Percentiles rank a stretch among this genome's conserved stretches.
Evolutionary conservation across 1,140 invertebrate species (phyloP).

Genomic region (Mya arenaria): DNA sequence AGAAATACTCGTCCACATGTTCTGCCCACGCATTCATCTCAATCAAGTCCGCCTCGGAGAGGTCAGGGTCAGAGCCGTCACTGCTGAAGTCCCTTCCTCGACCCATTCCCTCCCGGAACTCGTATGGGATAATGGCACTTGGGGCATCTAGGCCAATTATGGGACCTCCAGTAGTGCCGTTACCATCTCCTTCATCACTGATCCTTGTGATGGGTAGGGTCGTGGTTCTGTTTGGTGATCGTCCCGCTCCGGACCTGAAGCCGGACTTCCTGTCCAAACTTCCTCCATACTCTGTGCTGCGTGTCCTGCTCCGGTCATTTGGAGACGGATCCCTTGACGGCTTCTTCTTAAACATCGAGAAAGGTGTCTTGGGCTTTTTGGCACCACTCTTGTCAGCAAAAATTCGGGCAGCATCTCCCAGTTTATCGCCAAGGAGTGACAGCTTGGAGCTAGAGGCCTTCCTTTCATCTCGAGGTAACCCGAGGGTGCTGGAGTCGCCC

Average conservation of each 20-base stretch:
- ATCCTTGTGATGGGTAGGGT: slow-evolving; percentile 62
- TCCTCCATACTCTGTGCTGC: slow-evolving; percentile 70
- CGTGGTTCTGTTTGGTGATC: slow-evolving; percentile 19
- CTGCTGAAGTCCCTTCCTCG: slow-evolving; percentile 64
- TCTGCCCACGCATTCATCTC: slow-evolving; percentile 85
- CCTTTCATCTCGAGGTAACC: slow-evolving; percentile 64
- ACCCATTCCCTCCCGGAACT: slow-evolving; percentile 77
- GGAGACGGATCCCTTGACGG: slow-evolving; percentile 78
- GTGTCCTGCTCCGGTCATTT: slow-evolving; percentile 65
- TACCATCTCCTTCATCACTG: slow-evolving; percentile 59
- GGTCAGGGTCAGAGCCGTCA: slow-evolving; percentile 74
- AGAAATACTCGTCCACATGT: slow-evolving; percentile 98
- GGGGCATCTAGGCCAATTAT: slow-evolving; percentile 70
- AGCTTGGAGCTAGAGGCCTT: slow-evolving; percentile 72
- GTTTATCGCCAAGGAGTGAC: slow-evolving; percentile 76
- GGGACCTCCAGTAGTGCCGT: slow-evolving; percentile 53
- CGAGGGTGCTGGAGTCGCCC: slow-evolving; percentile 62
- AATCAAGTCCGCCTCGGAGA: slow-evolving; percentile 73
- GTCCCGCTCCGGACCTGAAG: slow-evolving; percentile 43
- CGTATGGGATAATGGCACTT: slow-evolving; percentile 73
- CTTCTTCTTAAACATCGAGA: slow-evolving; percentile 76
- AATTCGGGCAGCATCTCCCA: slow-evolving; percentile 68
- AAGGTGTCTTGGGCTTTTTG: slow-evolving; percentile 72
- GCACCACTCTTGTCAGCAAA: slow-evolving; percentile 63
- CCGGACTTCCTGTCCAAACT: slow-evolving; percentile 69